A percentile compares a stretch with the other conserved stretches of the same genome.
Evolutionary conservation across 2,113 vertebrate genomes (phyloP).

Genomic region (Pelmatolapia mariae): DNA sequence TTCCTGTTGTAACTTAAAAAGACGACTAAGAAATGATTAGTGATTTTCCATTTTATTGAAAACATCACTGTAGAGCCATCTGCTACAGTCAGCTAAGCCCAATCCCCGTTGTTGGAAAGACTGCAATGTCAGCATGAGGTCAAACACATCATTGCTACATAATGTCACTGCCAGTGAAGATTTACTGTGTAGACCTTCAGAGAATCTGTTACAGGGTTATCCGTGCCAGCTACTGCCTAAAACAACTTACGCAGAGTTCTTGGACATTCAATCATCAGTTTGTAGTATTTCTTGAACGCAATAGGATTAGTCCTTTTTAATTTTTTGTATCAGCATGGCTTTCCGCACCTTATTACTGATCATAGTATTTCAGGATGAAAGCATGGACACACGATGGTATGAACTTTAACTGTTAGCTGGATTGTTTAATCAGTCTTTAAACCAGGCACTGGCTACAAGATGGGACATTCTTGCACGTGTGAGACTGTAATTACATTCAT

Average conservation of each 20-base stretch:
- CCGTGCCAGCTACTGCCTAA: background rate
- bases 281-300: constrained; percentile 9
- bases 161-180: background rate
- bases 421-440: background rate
- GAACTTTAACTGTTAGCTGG: background rate
- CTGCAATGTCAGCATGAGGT: background rate
- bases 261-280: background rate
- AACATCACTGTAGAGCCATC: background rate
- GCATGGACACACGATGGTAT: background rate
- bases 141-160: constrained; percentile 13
- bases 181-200: background rate
- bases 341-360: background rate
- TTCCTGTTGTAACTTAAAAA: background rate
- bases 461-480: background rate
- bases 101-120: constrained; percentile 31
- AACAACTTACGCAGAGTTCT: background rate
- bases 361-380: background rate
- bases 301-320: background rate
- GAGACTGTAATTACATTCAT: constrained; percentile 30
- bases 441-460: constrained; percentile 15
- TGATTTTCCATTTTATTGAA: constrained; percentile 31
- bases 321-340: background rate
- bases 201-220: background rate
- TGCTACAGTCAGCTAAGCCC: background rate
- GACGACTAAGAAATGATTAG: background rate